Percentiles rank a stretch among this genome's conserved stretches.
These are phyloP conservation scores for Polyodon spathula DNA, from an alignment of 2,113 vertebrate species.

Conservation along the genomic window DNA sequence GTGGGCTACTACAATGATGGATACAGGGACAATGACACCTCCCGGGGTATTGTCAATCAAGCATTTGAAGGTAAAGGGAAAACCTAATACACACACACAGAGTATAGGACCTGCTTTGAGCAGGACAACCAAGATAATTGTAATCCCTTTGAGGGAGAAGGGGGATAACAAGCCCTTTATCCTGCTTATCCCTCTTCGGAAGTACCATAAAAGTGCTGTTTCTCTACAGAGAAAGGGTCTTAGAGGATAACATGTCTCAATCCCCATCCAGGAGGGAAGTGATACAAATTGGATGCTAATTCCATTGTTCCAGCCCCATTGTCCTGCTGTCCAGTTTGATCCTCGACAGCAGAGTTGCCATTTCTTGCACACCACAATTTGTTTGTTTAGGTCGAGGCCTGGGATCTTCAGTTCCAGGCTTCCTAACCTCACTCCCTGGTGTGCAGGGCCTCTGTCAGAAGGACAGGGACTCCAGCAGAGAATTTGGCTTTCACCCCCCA, in stretches of 20 bases:
- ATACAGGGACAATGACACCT: constrained; percentile 61
- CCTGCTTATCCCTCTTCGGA: constrained; percentile 33
- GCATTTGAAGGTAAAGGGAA: constrained; percentile 26
- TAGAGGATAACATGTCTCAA: constrained; percentile 44
- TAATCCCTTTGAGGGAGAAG: constrained; percentile 51
- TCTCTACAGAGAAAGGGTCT: constrained; percentile 46
- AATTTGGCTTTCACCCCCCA: constrained; percentile 18
- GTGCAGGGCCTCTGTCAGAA: constrained; percentile 44
- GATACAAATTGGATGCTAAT: constrained; percentile 58
- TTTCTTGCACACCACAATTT: constrained; percentile 26
- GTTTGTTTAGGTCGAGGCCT: constrained; percentile 38
- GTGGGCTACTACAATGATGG: constrained; percentile 33
- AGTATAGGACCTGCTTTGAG: constrained; percentile 33
- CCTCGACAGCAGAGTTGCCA: constrained; percentile 25
- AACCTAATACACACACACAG: background rate
- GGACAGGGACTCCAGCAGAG: constrained; percentile 34
- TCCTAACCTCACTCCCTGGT: constrained; percentile 41
- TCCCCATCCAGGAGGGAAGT: constrained; percentile 34
- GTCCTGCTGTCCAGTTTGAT: constrained; percentile 34
- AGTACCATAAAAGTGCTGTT: constrained; percentile 40
- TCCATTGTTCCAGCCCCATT: constrained; percentile 43
- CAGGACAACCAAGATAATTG: constrained; percentile 47
- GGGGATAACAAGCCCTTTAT: constrained; percentile 56
- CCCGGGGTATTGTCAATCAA: constrained; percentile 78
- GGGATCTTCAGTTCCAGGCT: constrained; percentile 44